Base-by-base conservation (phyloP, 2,888 invertebrate genomes). In the Tiphia femorata region DNA sequence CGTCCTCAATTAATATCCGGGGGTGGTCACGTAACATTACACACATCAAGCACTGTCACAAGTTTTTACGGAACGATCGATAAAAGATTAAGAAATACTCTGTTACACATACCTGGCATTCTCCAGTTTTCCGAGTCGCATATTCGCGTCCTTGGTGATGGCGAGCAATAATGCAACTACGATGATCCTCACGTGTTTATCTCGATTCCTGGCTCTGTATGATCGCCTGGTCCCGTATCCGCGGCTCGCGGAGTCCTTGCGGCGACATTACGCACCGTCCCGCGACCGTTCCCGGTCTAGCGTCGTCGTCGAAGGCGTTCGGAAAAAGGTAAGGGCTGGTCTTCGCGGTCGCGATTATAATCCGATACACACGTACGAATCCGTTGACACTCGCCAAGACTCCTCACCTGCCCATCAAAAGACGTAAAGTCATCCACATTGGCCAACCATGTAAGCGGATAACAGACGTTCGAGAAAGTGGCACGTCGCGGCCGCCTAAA, bases 331-430 rank as follows among this genome's bases (percentile, higher is more conserved):
- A 62, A 59, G 53, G 53, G 52, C 64, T 58, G 64, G 64, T 64
- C 66, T 52, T 48, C 54, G n/a, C 58, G 59, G 47, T 49, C 61
- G 48, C 58, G 49, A 66, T 64, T 66, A 64, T 41, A 50, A 58
- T 53, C 51, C 51, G 56, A 62, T 60, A 54, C 57, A 61, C 60
- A 57, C 62, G 44, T 66, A 64, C 58, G 58, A 64, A 73, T 77
- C 75, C 78, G 78, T 81, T 83, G 82, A 83, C 82, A 82, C 80
- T 79, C 81, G 79, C 81, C 78, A 78, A 82, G 82, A 82, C 82
- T 82, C 82, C 81, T 83, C 83, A 83, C 82, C 82, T 83, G 83
- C 83, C 83, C 82, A 82, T 83, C 82, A 83, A 83, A 83, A 82
- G 81, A 82, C 80, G 81, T 77, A 78, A 80, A 83, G 78, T 80